A percentile compares a stretch with the other conserved stretches of the same genome.
Evolutionary conservation across 2,888 invertebrate species (phyloP).

Genomic region (Tortrix viridana): DNA sequence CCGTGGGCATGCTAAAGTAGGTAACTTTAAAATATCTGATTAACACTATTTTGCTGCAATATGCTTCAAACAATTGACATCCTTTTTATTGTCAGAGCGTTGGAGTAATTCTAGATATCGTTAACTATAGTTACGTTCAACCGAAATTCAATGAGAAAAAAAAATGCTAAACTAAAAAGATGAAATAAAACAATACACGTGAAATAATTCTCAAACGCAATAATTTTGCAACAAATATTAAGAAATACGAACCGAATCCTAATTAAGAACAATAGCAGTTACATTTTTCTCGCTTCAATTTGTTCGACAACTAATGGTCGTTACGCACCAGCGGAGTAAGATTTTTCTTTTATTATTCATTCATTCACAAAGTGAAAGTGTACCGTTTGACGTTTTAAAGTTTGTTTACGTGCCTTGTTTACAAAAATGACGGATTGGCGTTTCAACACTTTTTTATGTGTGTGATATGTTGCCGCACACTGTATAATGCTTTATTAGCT

Average conservation of each 20-base stretch:
- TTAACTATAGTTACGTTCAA: too few relatives aligned
- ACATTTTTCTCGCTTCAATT: slow-evolving; percentile 28
- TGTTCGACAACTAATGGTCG: slow-evolving; percentile 40
- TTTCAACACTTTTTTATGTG: slow-evolving; percentile 22
- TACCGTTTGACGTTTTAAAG: slow-evolving; percentile 63
- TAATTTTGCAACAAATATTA: slow-evolving; percentile 14
- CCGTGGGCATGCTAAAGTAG: too few relatives aligned
- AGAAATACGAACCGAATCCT: slow-evolving; percentile 10
- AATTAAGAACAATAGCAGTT: slow-evolving; percentile 30
- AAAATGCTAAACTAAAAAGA: background rate
- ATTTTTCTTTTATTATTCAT: slow-evolving; percentile 66
- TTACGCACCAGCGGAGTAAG: slow-evolving; percentile 55
- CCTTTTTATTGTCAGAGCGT: too few relatives aligned
- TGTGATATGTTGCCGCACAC: too few relatives aligned
- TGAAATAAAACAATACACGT: slow-evolving; percentile 1
- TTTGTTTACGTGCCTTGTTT: slow-evolving; percentile 69
- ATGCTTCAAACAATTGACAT: too few relatives aligned
- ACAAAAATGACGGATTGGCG: slow-evolving; percentile 45
- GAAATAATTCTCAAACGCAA: slow-evolving; percentile 10
- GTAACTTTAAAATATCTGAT: too few relatives aligned
- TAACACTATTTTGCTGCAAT: too few relatives aligned
- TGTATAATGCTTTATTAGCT: too few relatives aligned
- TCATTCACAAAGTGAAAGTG: slow-evolving; percentile 72
- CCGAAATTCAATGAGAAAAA: background rate
- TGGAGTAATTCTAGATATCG: too few relatives aligned